These are phyloP conservation scores for Acropternis orthonyx DNA, from an alignment of 2,797 vertebrate genomes.

Conservation along the genomic window DNA sequence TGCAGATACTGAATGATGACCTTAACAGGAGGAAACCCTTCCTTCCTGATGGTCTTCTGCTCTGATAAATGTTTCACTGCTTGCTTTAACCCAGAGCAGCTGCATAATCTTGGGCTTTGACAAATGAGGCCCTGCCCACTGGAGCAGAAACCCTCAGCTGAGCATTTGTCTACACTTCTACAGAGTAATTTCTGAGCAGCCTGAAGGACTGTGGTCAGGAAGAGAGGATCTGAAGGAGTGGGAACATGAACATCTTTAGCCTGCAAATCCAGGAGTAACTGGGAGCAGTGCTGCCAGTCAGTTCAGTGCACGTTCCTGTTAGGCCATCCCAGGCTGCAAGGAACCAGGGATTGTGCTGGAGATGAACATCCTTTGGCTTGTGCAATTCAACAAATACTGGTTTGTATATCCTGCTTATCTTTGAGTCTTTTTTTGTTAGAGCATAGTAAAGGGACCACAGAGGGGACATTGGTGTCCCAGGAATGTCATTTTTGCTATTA, in stretches of 20 bases:
- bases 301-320: background rate
- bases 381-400: background rate
- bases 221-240: background rate
- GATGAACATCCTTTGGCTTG: background rate
- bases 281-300: background rate
- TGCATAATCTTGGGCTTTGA: background rate
- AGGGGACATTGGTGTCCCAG: background rate
- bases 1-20: background rate
- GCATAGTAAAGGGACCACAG: background rate
- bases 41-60: background rate
- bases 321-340: background rate
- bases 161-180: background rate
- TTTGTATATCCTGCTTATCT: background rate
- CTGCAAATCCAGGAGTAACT: background rate
- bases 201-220: background rate
- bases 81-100: background rate
- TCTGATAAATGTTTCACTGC: background rate
- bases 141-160: background rate
- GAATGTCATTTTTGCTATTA: background rate
- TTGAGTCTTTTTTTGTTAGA: background rate
- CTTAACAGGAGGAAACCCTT: background rate
- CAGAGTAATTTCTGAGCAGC: background rate
- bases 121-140: background rate
- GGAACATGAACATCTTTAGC: background rate
- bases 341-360: background rate